These are phyloP conservation scores for Catamblyrhynchus diadema DNA, from an alignment of 2,797 vertebrate genomes.

Conservation along the genomic window DNA sequence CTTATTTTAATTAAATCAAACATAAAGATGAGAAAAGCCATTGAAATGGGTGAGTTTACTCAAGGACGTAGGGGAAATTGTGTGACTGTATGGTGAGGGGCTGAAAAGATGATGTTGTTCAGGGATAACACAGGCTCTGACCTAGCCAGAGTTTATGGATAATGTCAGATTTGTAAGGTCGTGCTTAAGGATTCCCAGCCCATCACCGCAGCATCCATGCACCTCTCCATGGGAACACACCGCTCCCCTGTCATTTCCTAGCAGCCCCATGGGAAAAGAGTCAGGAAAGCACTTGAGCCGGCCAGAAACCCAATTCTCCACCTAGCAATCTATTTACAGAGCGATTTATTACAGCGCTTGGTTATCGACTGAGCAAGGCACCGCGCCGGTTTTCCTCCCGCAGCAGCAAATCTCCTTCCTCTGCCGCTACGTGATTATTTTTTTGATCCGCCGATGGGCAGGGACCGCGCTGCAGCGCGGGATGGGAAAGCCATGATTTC, in stretches of 20 bases:
- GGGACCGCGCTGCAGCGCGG: neutral
- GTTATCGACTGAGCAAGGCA: neutral
- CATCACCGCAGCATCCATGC: neutral
- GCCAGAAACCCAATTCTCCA: neutral
- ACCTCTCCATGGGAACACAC: neutral
- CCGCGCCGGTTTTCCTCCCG: neutral
- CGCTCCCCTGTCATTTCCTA: neutral
- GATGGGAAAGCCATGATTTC: conserved; percentile 21
- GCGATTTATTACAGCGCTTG: neutral
- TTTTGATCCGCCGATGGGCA: neutral
- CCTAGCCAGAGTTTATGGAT: fast-evolving
- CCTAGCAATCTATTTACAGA: neutral
- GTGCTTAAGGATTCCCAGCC: neutral
- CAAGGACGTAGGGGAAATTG: fast-evolving
- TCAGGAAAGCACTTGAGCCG: neutral
- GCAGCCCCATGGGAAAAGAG: neutral
- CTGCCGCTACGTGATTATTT: neutral
- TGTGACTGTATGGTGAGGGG: fast-evolving
- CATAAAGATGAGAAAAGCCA: neutral
- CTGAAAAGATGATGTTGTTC: neutral
- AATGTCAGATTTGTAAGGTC: neutral
- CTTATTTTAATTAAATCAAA: neutral
- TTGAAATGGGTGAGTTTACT: neutral
- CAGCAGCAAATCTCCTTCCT: neutral
- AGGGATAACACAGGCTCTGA: neutral